Evolutionary conservation across 2,113 vertebrate species (phyloP).

Genomic region (Tor tambroides): DNA sequence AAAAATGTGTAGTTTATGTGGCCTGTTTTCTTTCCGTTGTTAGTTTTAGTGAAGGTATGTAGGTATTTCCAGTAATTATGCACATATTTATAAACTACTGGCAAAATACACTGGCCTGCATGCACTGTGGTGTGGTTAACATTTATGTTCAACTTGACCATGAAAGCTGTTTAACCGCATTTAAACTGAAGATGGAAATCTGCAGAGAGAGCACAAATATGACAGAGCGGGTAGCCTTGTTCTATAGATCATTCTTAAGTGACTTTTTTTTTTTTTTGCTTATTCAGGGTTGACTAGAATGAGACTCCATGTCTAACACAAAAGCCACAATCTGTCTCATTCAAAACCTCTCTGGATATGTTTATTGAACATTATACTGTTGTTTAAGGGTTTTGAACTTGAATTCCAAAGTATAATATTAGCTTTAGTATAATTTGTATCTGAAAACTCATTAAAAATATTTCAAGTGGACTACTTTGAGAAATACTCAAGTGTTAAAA

Average conservation of each 20-base stretch:
- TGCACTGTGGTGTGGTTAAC: slow-evolving; percentile 31
- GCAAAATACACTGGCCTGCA: slow-evolving; percentile 28
- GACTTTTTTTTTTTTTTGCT: background rate
- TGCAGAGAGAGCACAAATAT: slow-evolving; percentile 23
- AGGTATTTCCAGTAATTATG: slow-evolving; percentile 25
- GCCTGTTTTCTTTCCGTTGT: background rate
- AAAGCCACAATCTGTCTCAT: slow-evolving; percentile 27
- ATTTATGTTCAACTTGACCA: slow-evolving; percentile 18
- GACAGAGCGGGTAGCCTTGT: background rate
- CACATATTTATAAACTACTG: slow-evolving; percentile 42
- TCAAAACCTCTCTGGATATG: background rate
- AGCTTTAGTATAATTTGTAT: background rate
- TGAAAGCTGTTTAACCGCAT: slow-evolving; percentile 20
- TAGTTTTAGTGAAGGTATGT: slow-evolving; percentile 3
- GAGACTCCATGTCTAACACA: background rate
- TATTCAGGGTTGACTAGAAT: slow-evolving; percentile 30
- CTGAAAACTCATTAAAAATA: background rate
- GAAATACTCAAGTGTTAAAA: background rate
- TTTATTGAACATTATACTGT: background rate
- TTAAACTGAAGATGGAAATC: background rate
- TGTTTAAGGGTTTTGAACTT: background rate
- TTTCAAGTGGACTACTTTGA: background rate
- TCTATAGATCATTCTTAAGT: slow-evolving; percentile 24
- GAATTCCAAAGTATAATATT: slow-evolving; percentile 31
- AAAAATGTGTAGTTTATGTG: background rate